Evolutionary conservation across 2,888 invertebrate species (phyloP).

Genomic region (Dysmachus trigonus): DNA sequence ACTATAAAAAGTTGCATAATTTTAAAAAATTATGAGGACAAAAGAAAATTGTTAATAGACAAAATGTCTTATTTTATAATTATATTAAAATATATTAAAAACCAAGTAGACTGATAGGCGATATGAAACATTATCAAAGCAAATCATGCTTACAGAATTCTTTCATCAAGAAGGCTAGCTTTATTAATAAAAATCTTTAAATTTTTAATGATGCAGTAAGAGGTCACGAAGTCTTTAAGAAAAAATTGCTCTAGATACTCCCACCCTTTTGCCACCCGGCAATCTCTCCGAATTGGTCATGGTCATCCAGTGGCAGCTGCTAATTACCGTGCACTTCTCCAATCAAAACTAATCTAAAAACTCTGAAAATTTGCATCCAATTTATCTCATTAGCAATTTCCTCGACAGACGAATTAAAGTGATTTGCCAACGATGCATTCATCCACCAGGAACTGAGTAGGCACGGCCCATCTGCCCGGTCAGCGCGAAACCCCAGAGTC

Average conservation of each 20-base stretch:
- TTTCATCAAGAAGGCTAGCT: too few relatives aligned
- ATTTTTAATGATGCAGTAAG: too few relatives aligned
- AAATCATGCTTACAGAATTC: too few relatives aligned
- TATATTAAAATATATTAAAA: too few relatives aligned
- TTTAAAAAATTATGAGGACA: too few relatives aligned
- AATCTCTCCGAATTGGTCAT: neutral
- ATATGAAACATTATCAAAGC: too few relatives aligned
- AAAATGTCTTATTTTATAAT: too few relatives aligned
- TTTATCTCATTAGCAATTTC: conserved; percentile 10
- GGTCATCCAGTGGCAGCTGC: neutral
- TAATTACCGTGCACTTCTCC: neutral
- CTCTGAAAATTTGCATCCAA: conserved; percentile 10
- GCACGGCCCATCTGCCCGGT: neutral
- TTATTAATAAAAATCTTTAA: too few relatives aligned
- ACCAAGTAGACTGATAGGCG: too few relatives aligned
- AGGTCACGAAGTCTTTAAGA: neutral
- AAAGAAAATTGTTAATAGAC: too few relatives aligned
- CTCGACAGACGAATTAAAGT: conserved; percentile 6
- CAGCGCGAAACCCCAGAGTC: neutral
- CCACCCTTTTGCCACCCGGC: neutral
- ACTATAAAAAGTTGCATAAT: too few relatives aligned
- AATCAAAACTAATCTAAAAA: neutral
- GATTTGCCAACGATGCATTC: conserved; percentile 2
- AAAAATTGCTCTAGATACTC: neutral
- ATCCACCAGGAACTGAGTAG: conserved; percentile 37